These are phyloP conservation scores for Crocallis elinguaria DNA, from an alignment of 2,888 invertebrate genomes.

Conservation along the genomic window DNA sequence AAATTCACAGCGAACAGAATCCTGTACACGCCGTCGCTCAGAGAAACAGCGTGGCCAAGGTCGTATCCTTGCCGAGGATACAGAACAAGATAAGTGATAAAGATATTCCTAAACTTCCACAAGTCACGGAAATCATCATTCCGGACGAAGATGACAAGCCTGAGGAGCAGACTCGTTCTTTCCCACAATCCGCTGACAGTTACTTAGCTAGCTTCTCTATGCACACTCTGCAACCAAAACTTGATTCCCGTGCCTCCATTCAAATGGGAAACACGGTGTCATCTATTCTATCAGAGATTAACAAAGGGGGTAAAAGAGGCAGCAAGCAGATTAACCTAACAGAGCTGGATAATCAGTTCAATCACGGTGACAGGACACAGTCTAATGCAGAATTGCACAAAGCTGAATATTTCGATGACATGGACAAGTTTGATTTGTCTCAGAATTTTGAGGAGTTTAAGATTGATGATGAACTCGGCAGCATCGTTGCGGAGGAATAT, in stretches of 20 bases:
- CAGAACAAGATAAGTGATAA: slow-evolving; percentile 79
- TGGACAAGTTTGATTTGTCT: slow-evolving; percentile 87
- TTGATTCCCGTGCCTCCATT: slow-evolving; percentile 82
- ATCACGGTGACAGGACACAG: slow-evolving; percentile 61
- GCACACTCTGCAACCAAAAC: slow-evolving; percentile 75
- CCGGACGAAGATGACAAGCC: slow-evolving; percentile 86
- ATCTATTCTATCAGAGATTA: slow-evolving; percentile 85
- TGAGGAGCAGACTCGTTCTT: slow-evolving; percentile 66
- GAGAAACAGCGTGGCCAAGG: slow-evolving; percentile 77
- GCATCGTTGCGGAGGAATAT: slow-evolving; percentile 79
- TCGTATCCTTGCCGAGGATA: slow-evolving; percentile 74
- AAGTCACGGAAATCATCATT: slow-evolving; percentile 90
- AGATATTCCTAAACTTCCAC: slow-evolving; percentile 90
- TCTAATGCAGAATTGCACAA: slow-evolving; percentile 67
- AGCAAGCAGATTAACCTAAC: slow-evolving; percentile 76
- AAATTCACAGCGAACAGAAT: slow-evolving; percentile 81
- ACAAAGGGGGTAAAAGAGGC: slow-evolving; percentile 76
- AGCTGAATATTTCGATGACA: slow-evolving; percentile 79
- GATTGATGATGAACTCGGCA: slow-evolving; percentile 88
- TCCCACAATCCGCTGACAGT: slow-evolving; percentile 64
- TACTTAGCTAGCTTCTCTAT: slow-evolving; percentile 73
- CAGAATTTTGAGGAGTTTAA: slow-evolving; percentile 93
- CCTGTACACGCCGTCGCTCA: slow-evolving; percentile 68
- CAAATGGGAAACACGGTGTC: slow-evolving; percentile 87
- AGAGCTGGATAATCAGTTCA: slow-evolving; percentile 77